These are phyloP conservation scores for Euzetes globulus DNA, from an alignment of 2,888 invertebrate genomes.

Conservation along the genomic window DNA sequence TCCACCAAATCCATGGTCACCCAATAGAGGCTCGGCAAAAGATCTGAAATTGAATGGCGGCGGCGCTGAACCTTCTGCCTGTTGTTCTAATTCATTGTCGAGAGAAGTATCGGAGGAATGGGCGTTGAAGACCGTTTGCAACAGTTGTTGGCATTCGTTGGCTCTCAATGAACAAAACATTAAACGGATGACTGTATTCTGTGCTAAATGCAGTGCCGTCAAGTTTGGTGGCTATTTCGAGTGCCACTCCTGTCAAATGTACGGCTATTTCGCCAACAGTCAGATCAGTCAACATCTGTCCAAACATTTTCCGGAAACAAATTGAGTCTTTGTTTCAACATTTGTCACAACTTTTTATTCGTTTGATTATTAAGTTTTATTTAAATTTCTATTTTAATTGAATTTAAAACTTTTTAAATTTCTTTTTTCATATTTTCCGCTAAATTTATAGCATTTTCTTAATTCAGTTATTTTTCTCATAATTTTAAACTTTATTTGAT, in stretches of 20 bases:
- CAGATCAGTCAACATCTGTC: not conserved
- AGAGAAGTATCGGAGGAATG: no score
- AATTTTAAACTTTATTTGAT: not conserved
- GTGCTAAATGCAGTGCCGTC: not conserved
- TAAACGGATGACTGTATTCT: slow-evolving; percentile 3
- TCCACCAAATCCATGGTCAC: no score
- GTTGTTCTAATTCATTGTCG: not conserved
- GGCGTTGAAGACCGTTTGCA: not conserved
- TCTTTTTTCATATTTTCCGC: not conserved
- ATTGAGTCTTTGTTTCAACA: not conserved
- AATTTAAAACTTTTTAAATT: not conserved
- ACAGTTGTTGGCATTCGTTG: not conserved
- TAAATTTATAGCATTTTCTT: not conserved
- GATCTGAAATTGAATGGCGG: not conserved
- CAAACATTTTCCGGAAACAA: not conserved
- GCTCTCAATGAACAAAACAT: not conserved
- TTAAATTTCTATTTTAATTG: not conserved
- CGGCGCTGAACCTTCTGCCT: no score
- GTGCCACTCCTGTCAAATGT: slow-evolving; percentile 12
- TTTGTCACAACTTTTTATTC: not conserved
- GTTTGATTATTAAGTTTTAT: not conserved
- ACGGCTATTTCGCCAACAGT: slow-evolving; percentile 25
- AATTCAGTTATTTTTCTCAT: not conserved
- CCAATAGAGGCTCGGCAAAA: no score
- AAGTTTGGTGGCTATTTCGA: slow-evolving; percentile 25